These are phyloP conservation scores for Meriones unguiculatus DNA, from an alignment of 2,113 vertebrate species.

Conservation along the genomic window DNA sequence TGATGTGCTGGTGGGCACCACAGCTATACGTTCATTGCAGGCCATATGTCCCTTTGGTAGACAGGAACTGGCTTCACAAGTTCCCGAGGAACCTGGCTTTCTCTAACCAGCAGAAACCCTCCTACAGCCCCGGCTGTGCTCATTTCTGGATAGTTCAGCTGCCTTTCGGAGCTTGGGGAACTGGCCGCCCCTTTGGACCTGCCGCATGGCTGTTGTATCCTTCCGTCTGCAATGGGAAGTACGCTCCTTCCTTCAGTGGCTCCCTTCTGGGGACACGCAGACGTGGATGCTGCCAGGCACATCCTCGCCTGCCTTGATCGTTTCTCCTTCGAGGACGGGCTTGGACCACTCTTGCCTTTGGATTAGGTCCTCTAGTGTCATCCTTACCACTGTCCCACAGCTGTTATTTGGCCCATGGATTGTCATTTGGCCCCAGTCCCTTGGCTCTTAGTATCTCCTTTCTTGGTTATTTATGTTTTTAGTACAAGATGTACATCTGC, in stretches of 20 bases:
- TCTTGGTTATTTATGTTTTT: neutral
- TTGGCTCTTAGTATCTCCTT: slow-evolving; percentile 24
- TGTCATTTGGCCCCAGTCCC: neutral
- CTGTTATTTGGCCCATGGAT: neutral
- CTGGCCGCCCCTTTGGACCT: neutral
- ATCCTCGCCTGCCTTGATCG: neutral
- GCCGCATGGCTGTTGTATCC: neutral
- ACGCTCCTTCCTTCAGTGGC: neutral
- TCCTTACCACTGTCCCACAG: neutral
- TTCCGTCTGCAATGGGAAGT: too few species aligned
- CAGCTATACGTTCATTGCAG: neutral
- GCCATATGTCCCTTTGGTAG: neutral
- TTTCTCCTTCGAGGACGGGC: neutral
- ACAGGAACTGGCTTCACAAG: neutral
- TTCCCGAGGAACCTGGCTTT: neutral
- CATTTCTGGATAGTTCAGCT: neutral
- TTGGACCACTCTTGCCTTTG: neutral
- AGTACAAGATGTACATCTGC: neutral
- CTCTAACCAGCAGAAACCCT: neutral
- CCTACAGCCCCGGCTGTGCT: neutral
- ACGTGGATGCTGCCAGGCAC: neutral
- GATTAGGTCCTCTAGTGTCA: neutral
- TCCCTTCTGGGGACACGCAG: slow-evolving; percentile 3
- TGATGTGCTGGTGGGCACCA: neutral
- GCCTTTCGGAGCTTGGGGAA: neutral